Evolutionary conservation across 2,888 invertebrate genomes (phyloP), one percentile per base, ranked within the genome.

Genomic region (Eurytoma adleriae): DNA sequence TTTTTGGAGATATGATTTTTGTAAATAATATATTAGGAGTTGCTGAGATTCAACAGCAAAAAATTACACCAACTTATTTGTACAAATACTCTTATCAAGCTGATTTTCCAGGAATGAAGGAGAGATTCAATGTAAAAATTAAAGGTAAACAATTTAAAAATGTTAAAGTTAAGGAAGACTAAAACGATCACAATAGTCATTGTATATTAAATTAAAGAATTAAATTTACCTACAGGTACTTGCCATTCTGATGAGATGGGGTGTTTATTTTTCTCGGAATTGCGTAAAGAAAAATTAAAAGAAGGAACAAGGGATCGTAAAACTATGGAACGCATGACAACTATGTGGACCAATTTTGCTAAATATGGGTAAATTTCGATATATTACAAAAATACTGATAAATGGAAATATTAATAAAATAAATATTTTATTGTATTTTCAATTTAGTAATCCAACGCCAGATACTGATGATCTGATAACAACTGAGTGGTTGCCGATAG

Each of bases 171-270:
- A n/a, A n/a, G n/a, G n/a, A n/a, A n/a, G n/a, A n/a, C n/a, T n/a
- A n/a, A n/a, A n/a, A n/a, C n/a, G n/a, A n/a, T n/a, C n/a, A n/a
- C n/a, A n/a, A 57, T 18, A 57, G 16, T 56, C n/a, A n/a, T 27
- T 61, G 1, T 12, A 50, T 50, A 50, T 50, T 12, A 4, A 4
- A 50, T 50, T 50, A 54, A 20, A 14, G 56, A 13, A 59, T 20
- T 3, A 40, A 67, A 61, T 20, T n/a, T 48, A 20, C 67, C 64
- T 40, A 69, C 56, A 83, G 94, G 94, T 3, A 92, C 93, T 0
- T 92, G 92, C 56, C 94, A 94, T 85, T 92, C 91, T 0, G 94
- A 94, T 83, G 94, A 94, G 0, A 88, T 93, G 0, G 92, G 92
- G 14, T 94, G 94, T 83, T 80, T 94, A 1, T 92, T 94, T 48